Conservation (phyloP, 2,888 invertebrate genomes). For the Cloeon dipterum region DNA sequence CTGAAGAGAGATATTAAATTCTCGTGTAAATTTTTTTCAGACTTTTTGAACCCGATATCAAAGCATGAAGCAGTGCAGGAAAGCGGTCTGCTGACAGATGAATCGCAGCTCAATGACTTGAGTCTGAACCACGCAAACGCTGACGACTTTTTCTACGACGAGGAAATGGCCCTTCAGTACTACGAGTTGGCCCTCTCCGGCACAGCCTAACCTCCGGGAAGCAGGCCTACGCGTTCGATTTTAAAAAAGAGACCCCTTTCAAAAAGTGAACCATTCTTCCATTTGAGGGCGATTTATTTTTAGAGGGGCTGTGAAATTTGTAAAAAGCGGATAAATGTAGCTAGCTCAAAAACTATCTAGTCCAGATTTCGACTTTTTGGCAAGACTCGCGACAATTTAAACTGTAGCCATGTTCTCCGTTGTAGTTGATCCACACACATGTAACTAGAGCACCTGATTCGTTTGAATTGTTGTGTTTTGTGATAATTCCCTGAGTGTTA, state of each 20-base stretch:
- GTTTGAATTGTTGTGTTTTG: too few species aligned
- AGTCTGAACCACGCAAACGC: not conserved
- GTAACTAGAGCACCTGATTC: too few species aligned
- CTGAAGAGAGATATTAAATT: not conserved
- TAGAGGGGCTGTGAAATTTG: constrained; percentile 3
- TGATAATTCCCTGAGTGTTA: too few species aligned
- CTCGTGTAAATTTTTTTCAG: constrained; percentile 16
- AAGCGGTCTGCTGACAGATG: constrained; percentile 32
- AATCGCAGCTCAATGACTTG: not conserved
- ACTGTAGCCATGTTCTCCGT: too few species aligned
- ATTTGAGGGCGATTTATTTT: not conserved
- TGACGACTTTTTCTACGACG: not conserved
- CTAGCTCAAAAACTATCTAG: too few species aligned
- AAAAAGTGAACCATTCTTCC: constrained; percentile 1
- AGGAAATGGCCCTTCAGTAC: not conserved
- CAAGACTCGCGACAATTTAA: too few species aligned
- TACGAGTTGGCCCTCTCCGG: not conserved
- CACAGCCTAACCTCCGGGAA: not conserved
- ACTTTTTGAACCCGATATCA: constrained; percentile 37
- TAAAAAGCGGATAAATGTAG: constrained; percentile 3
- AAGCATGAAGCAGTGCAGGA: constrained; percentile 58
- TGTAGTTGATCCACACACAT: too few species aligned
- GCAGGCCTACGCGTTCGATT: too few species aligned
- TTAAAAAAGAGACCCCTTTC: too few species aligned
- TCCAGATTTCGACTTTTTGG: too few species aligned